Conservation (phyloP, 2,113 vertebrate genomes). For the Nothoprocta perdicaria region DNA sequence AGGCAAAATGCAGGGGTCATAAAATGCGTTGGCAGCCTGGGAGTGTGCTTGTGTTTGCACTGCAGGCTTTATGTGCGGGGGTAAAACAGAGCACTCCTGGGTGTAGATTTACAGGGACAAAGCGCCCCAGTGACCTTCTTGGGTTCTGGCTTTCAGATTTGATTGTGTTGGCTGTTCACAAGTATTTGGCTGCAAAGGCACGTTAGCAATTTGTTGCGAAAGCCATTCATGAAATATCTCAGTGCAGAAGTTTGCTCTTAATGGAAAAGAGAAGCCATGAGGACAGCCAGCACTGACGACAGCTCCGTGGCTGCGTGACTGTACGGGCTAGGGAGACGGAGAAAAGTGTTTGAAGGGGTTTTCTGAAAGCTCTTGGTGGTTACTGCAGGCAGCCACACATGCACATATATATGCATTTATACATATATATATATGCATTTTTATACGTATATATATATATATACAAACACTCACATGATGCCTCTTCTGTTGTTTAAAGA, state of each 20-base stretch:
- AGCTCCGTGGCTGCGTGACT: background rate
- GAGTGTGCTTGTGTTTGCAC: background rate
- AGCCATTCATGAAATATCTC: background rate
- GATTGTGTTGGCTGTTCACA: background rate
- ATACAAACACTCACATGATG: fast-evolving
- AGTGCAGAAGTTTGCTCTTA: background rate
- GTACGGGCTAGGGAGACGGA: background rate
- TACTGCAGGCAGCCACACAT: background rate
- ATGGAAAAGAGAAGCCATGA: background rate
- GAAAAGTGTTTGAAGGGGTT: background rate
- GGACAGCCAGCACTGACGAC: background rate
- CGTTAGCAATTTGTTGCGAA: background rate
- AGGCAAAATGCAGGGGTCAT: background rate
- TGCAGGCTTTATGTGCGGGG: background rate
- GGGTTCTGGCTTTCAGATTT: background rate
- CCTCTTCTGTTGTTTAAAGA: background rate
- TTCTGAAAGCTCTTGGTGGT: background rate
- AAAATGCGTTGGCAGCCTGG: background rate
- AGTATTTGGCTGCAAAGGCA: background rate
- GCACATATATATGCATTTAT: background rate
- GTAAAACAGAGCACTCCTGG: background rate
- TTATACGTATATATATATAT: background rate
- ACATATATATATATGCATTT: background rate
- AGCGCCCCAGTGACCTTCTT: constrained; percentile 1
- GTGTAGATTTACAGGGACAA: background rate